Evolutionary conservation across 1,140 invertebrate genomes (phyloP), one percentile per base, ranked within the genome.

Genomic region (Colletes gigas): DNA sequence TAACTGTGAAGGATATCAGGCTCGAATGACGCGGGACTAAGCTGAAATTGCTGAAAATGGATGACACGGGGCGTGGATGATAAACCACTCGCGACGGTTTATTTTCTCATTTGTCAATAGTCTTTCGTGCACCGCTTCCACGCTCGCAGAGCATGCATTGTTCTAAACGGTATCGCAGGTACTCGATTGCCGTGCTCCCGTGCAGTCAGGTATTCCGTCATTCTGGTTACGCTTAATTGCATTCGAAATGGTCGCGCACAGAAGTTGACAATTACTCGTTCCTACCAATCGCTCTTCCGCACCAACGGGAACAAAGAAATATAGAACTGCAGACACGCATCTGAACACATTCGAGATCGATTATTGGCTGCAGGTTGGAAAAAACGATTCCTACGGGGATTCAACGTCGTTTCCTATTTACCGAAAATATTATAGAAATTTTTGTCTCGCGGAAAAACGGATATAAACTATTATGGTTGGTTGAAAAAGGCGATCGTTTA

Each of bases 71-170:
- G 44, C 50, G 50, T 21, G 21, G 65, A 44, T 50, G 65, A 67
- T 50, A n/a, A 67, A 50, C 47, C 19, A 67, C 65, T 21, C 44
- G 41, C 65, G n/a, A 67, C 12, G n/a, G 65, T 47, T 67, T 67
- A 67, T 67, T 67, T 67, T 67, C 65, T 67, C 65, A 67, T 67
- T 67, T 47, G 65, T 67, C 65, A 67, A 21, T n/a, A 19, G 63
- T 47, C 41, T 66, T 50, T 19, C 8, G n/a, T 10, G 44, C 19
- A 14, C n/a, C n/a, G n/a, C 10, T 5, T 44, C 12, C 9, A 10
- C 41, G 10, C 4, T 41, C 39, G 3, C 65, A 19, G 4, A n/a
- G 57, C 6, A 7, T 21, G 57, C 57, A 59, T 59, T 59, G 57
- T 59, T 59, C 57, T 59, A 59, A 59, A 59, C 57, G n/a, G 57